Percentiles rank a stretch among this genome's conserved stretches.
Evolutionary conservation across 2,113 vertebrate genomes (phyloP).

Genomic region (Mesoclemmys tuberculata): DNA sequence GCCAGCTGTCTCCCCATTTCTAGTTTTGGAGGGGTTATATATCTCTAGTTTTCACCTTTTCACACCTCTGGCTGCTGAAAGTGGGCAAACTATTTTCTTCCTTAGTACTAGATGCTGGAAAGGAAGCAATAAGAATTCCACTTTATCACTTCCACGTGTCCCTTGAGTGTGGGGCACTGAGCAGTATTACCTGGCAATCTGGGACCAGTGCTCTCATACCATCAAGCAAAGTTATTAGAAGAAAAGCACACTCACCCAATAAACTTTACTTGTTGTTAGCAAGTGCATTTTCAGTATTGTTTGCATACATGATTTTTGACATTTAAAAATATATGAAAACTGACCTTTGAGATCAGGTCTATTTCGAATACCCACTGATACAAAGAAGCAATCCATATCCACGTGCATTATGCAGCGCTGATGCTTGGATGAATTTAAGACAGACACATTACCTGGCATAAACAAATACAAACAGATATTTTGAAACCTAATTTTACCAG

Average conservation of each 20-base stretch:
- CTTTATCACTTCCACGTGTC: not conserved
- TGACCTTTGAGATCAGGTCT: constrained; percentile 94
- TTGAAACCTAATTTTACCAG: constrained; percentile 67
- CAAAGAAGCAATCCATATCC: constrained; percentile 99
- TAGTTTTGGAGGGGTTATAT: not conserved
- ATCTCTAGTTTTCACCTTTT: not conserved
- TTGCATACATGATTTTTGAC: not conserved
- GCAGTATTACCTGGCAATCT: not conserved
- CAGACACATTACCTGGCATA: constrained; percentile 79
- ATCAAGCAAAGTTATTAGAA: not conserved
- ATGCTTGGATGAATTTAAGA: constrained; percentile 77
- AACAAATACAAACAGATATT: constrained; percentile 74
- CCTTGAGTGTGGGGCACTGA: not conserved
- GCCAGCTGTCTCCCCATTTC: not conserved
- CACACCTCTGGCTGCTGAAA: not conserved
- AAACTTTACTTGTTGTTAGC: not conserved
- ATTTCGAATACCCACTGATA: constrained; percentile 95
- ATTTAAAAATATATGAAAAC: constrained; percentile 57
- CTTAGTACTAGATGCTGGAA: not conserved
- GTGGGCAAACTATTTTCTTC: not conserved
- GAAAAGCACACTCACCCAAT: not conserved
- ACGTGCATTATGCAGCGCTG: constrained; percentile 95
- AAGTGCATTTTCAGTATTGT: not conserved
- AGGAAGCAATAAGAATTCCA: not conserved
- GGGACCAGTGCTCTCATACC: not conserved